These are phyloP conservation scores for Geothlypis trichas DNA, from an alignment of 2,113 vertebrate species.

Conservation along the genomic window DNA sequence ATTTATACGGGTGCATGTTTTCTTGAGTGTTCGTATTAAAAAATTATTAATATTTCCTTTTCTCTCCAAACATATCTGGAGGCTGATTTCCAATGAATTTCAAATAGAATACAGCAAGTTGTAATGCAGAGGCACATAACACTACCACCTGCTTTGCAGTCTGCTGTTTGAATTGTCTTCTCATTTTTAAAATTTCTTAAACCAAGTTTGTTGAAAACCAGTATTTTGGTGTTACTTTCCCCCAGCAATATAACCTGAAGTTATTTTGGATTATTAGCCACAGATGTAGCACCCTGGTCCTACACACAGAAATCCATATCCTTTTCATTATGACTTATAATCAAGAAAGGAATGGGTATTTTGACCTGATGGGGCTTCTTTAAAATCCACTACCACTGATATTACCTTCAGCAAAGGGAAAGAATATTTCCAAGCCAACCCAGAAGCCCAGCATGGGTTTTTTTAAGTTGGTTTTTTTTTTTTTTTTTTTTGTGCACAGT, in stretches of 20 bases:
- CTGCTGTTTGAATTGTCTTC: background rate
- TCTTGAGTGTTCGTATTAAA: background rate
- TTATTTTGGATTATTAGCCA: background rate
- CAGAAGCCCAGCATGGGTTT: background rate
- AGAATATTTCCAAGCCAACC: background rate
- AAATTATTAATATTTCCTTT: background rate
- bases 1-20: background rate
- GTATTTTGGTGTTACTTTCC: background rate
- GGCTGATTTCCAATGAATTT: background rate
- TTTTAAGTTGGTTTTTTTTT: background rate
- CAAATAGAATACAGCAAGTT: background rate
- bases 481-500: too few relatives aligned
- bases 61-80: background rate
- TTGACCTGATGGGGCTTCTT: background rate
- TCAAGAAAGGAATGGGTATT: background rate
- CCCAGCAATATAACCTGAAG: background rate
- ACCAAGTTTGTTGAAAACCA: background rate
- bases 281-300: background rate
- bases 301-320: background rate
- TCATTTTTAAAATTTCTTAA: constrained; percentile 44
- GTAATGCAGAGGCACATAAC: background rate
- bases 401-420: background rate
- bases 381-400: accelerated
- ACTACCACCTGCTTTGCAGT: background rate
- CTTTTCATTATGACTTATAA: background rate